A percentile compares a stretch with the other conserved stretches of the same genome.
Evolutionary conservation across 1,140 invertebrate genomes (phyloP).

Genomic region (Agrypnia vestita): DNA sequence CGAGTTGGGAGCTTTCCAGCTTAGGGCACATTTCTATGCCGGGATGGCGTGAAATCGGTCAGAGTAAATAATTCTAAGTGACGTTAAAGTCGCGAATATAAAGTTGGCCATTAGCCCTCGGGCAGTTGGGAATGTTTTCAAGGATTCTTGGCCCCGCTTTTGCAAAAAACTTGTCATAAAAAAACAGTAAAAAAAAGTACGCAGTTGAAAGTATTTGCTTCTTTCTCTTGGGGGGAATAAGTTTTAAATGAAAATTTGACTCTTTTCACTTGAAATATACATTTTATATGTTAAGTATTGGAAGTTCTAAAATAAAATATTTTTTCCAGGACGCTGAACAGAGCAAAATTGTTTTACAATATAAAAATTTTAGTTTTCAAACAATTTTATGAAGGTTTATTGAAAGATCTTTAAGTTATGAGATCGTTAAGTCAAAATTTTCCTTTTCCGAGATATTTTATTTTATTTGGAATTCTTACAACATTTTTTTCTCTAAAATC

Average conservation of each 20-base stretch:
- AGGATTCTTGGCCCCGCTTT: slow-evolving; percentile 19
- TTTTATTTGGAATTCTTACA: too few relatives aligned
- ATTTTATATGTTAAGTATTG: too few relatives aligned
- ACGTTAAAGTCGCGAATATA: slow-evolving; percentile 41
- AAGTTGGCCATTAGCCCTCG: slow-evolving; percentile 33
- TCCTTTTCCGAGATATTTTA: too few relatives aligned
- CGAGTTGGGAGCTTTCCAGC: slow-evolving; percentile 28
- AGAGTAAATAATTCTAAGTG: slow-evolving; percentile 44
- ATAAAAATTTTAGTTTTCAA: too few relatives aligned
- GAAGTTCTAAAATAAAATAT: too few relatives aligned
- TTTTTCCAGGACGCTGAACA: too few relatives aligned
- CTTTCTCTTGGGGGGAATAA: not conserved
- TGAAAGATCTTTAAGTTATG: too few relatives aligned
- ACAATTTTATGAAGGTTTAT: too few relatives aligned
- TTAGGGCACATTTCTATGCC: slow-evolving; percentile 29
- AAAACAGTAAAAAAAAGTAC: slow-evolving; percentile 29
- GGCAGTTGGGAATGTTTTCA: slow-evolving; percentile 20
- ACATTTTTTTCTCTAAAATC: too few relatives aligned
- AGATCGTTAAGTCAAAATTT: too few relatives aligned
- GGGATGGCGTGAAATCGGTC: slow-evolving; percentile 10
- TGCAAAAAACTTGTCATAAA: slow-evolving; percentile 13
- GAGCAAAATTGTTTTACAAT: too few relatives aligned
- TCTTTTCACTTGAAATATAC: not conserved
- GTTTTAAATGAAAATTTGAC: slow-evolving; percentile 5
- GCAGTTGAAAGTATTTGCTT: not conserved